A percentile compares a stretch with the other conserved stretches of the same genome.
These are phyloP conservation scores for Eristalis arbustorum DNA, from an alignment of 2,888 invertebrate species.

Conservation along the genomic window DNA sequence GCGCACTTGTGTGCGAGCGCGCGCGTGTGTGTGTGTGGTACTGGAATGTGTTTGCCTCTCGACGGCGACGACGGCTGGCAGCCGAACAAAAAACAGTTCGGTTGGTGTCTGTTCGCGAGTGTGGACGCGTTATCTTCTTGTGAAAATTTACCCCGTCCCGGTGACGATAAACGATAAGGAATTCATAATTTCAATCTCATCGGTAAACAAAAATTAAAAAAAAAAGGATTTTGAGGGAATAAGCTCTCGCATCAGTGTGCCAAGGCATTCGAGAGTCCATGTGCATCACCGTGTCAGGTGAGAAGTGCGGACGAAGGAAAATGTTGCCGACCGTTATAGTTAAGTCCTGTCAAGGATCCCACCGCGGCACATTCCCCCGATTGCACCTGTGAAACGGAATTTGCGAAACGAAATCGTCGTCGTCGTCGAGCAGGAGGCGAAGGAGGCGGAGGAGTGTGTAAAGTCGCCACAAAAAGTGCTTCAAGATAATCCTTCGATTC, in stretches of 20 bases:
- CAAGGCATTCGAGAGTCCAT: not conserved
- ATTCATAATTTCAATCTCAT: not conserved
- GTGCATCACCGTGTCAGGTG: not conserved
- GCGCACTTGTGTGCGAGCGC: slow-evolving; percentile 8
- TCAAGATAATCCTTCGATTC: slow-evolving; percentile 57
- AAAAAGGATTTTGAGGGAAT: no score
- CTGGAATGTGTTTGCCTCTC: slow-evolving; percentile 59
- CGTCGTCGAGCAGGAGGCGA: not conserved
- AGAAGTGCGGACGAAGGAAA: slow-evolving; percentile 2
- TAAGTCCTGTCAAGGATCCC: slow-evolving; percentile 47
- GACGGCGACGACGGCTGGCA: slow-evolving; percentile 40
- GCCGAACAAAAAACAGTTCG: slow-evolving; percentile 64
- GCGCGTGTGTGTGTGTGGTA: not conserved
- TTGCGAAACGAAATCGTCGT: not conserved
- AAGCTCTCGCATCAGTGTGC: not conserved
- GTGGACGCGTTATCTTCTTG: slow-evolving; percentile 52
- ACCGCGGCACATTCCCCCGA: slow-evolving; percentile 53
- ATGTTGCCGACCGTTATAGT: slow-evolving; percentile 43
- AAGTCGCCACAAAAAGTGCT: slow-evolving; percentile 39
- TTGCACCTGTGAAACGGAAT: slow-evolving; percentile 64
- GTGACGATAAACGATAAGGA: slow-evolving; percentile 32
- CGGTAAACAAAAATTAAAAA: slow-evolving; percentile 12
- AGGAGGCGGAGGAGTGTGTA: not conserved
- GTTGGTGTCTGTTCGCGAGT: slow-evolving; percentile 64
- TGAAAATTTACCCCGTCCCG: slow-evolving; percentile 30